Percentiles rank a stretch among this genome's conserved stretches.
phyloP scores from a whole-genome alignment of 2,113 vertebrate species.

The Prionailurus bengalensis region DNA sequence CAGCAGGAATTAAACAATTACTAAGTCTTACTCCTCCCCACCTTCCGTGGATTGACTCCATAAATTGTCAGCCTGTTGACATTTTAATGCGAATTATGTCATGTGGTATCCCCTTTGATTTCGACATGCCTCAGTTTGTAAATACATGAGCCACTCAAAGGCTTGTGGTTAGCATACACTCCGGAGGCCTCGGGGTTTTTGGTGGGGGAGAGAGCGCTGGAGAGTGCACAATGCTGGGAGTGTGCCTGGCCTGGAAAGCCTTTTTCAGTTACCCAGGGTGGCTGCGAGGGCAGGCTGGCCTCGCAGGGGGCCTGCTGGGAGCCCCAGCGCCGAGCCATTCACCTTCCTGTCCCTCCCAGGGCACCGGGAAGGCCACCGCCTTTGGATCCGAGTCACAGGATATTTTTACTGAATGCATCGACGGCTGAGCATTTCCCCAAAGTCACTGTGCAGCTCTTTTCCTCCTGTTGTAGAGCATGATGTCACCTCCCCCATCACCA shows the following conservation, averaged over 20 bases:
- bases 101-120: constrained; percentile 99
- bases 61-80: constrained; percentile 97
- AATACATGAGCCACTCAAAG: constrained; percentile 99
- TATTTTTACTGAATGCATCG: not conserved
- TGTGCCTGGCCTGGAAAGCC: constrained; percentile 59
- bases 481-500: not conserved
- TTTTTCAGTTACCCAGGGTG: accelerated
- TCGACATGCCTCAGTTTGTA: constrained; percentile 99
- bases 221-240: constrained; percentile 76
- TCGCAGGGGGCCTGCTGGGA: accelerated
- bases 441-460: not conserved
- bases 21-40: constrained; percentile 89
- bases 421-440: not conserved
- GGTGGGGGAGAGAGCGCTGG: constrained; percentile 87
- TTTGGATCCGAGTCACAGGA: not conserved
- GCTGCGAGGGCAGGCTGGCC: not conserved
- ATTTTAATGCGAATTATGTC: constrained; percentile 99
- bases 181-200: constrained; percentile 94
- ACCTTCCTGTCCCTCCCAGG: not conserved
- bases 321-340: accelerated
- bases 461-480: not conserved
- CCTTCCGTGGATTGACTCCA: constrained; percentile 91
- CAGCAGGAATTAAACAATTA: constrained; percentile 92
- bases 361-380: not conserved
- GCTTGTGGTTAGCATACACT: constrained; percentile 97